Percentiles rank a stretch among this genome's conserved stretches.
phyloP scores from a whole-genome alignment of 2,113 vertebrate genomes.

The Clupea harengus region DNA sequence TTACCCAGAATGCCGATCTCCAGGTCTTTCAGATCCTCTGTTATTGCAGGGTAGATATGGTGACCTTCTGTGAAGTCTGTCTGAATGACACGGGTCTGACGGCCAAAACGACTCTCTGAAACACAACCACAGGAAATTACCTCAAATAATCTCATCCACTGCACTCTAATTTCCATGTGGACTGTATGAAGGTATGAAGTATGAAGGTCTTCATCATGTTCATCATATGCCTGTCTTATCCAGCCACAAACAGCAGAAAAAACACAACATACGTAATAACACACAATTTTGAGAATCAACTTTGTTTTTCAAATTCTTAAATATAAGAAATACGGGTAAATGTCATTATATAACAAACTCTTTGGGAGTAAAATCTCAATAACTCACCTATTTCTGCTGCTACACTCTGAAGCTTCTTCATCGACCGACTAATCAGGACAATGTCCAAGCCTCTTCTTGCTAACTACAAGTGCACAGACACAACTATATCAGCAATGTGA shows the following conservation, averaged over 20 bases:
- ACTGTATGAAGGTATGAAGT: neutral
- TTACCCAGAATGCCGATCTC: slow-evolving; percentile 78
- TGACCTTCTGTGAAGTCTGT: slow-evolving; percentile 70
- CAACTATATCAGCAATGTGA: neutral
- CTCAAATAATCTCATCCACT: too few species aligned
- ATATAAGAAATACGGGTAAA: neutral
- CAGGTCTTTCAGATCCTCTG: slow-evolving; percentile 61
- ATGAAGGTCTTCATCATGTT: too few species aligned
- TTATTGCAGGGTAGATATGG: slow-evolving; percentile 66
- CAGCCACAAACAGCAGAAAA: too few species aligned
- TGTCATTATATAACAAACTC: neutral
- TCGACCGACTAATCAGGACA: slow-evolving; percentile 70
- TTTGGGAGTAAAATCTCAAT: neutral
- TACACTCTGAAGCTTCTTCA: slow-evolving; percentile 61
- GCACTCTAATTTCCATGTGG: neutral
- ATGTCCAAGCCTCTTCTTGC: slow-evolving; percentile 76
- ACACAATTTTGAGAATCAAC: neutral
- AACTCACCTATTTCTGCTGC: slow-evolving; percentile 73
- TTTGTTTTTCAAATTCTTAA: neutral
- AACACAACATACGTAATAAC: too few species aligned
- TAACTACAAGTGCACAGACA: slow-evolving; percentile 58
- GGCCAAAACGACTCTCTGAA: slow-evolving; percentile 61
- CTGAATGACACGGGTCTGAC: slow-evolving; percentile 64
- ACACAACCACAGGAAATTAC: neutral
- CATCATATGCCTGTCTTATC: too few species aligned